A percentile compares a stretch with the other conserved stretches of the same genome.
Evolutionary conservation across 2,888 invertebrate genomes (phyloP).

Genomic region (Sarcophaga rosellei): DNA sequence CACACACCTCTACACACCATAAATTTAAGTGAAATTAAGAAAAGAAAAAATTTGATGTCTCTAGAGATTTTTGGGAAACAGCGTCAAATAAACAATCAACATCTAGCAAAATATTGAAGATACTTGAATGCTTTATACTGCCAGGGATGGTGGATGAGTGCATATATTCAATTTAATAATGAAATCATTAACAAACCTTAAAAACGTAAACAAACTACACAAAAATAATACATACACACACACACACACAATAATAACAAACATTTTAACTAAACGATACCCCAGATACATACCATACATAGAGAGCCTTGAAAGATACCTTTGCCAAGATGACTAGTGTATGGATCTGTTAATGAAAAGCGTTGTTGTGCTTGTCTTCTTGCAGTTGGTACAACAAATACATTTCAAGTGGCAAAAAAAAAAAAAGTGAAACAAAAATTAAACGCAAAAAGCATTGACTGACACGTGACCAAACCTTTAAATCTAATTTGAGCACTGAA

Average conservation of each 20-base stretch:
- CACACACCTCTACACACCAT: slow-evolving; percentile 55
- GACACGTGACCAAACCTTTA: slow-evolving; percentile 63
- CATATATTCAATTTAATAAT: slow-evolving; percentile 62
- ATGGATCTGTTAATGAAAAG: slow-evolving; percentile 20
- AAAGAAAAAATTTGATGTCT: slow-evolving; percentile 25
- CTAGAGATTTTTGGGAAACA: slow-evolving; percentile 58
- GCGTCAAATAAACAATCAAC: slow-evolving; percentile 48
- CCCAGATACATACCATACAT: neutral
- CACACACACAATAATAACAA: slow-evolving; percentile 8
- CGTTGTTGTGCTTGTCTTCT: slow-evolving; percentile 26
- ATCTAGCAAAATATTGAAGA: slow-evolving; percentile 38
- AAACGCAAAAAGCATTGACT: slow-evolving; percentile 48
- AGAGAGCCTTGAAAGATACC: slow-evolving; percentile 50
- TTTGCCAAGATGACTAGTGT: slow-evolving; percentile 32
- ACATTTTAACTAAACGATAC: neutral
- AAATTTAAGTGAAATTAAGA: slow-evolving; percentile 50
- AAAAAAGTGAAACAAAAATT: slow-evolving; percentile 30
- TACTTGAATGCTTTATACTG: slow-evolving; percentile 26
- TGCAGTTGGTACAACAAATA: slow-evolving; percentile 4
- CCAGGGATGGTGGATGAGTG: slow-evolving; percentile 57
- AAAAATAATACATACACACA: slow-evolving; percentile 33
- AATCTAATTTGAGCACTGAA: slow-evolving; percentile 37
- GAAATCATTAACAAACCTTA: slow-evolving; percentile 72
- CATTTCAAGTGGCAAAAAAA: slow-evolving; percentile 61
- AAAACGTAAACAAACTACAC: slow-evolving; percentile 71